A percentile compares a stretch with the other conserved stretches of the same genome.
Evolutionary conservation across 2,888 invertebrate species (phyloP).

Genomic region (Branchellion lobata): DNA sequence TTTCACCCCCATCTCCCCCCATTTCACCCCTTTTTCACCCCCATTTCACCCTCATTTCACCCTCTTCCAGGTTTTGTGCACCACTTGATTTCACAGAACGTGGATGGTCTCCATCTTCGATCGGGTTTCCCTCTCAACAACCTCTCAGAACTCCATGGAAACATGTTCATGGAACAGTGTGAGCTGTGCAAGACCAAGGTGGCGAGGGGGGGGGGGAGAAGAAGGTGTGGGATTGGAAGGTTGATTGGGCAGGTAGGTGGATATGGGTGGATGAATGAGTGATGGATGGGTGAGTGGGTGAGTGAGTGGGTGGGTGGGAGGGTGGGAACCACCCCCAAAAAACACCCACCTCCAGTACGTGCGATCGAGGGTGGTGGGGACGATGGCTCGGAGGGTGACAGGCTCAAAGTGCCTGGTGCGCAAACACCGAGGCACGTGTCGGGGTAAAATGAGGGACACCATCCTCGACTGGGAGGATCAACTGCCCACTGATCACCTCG

Average conservation of each 20-base stretch:
- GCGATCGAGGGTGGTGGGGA: slow-evolving; percentile 55
- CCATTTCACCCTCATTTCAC: too few relatives aligned
- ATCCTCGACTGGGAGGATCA: slow-evolving; percentile 96
- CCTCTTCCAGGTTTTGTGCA: slow-evolving; percentile 68
- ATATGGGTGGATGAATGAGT: too few relatives aligned
- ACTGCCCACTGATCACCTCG: slow-evolving; percentile 69
- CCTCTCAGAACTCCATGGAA: slow-evolving; percentile 92
- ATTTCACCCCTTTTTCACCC: too few relatives aligned
- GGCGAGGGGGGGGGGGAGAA: too few relatives aligned
- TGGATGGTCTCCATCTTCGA: slow-evolving; percentile 91
- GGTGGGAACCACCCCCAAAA: too few relatives aligned
- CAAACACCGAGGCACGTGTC: slow-evolving; percentile 59
- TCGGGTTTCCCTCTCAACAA: slow-evolving; percentile 79
- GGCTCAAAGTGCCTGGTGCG: slow-evolving; percentile 57
- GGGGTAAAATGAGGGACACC: slow-evolving; percentile 83
- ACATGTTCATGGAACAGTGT: slow-evolving; percentile 95
- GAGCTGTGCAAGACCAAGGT: slow-evolving; percentile 70
- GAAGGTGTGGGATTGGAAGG: too few relatives aligned
- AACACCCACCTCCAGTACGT: slow-evolving; percentile 57
- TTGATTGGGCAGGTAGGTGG: too few relatives aligned
- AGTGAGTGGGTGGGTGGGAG: too few relatives aligned
- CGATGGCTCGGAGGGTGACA: slow-evolving; percentile 60
- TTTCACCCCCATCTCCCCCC: too few relatives aligned
- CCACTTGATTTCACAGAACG: slow-evolving; percentile 92
- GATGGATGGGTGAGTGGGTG: too few relatives aligned